These are phyloP conservation scores for Uloborus plumipes DNA, from an alignment of 2,888 invertebrate genomes.

Conservation along the genomic window DNA sequence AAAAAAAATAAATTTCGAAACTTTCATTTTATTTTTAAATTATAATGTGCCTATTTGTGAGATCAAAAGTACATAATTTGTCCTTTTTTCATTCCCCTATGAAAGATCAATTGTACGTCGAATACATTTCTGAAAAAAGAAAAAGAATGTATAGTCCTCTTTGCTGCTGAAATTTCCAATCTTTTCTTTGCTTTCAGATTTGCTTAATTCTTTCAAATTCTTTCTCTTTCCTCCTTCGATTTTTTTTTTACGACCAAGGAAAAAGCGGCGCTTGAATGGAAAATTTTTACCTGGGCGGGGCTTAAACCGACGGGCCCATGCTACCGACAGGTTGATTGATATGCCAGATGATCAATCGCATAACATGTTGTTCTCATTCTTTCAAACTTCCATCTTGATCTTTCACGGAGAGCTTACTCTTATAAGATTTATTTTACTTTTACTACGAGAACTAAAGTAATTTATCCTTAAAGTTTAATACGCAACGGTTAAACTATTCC, in stretches of 20 bases:
- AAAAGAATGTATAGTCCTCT: no score
- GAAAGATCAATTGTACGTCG: no score
- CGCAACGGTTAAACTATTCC: constrained; percentile 41
- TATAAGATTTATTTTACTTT: constrained; percentile 56
- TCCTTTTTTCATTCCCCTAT: no score
- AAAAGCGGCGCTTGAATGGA: constrained; percentile 40
- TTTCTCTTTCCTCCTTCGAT: constrained; percentile 3
- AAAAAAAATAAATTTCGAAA: no score
- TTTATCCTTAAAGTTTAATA: constrained; percentile 54
- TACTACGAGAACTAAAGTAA: constrained; percentile 37
- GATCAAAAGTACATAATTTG: no score
- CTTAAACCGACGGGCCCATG: constrained; percentile 19
- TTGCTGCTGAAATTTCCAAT: constrained; percentile 4
- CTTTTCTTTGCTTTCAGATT: constrained; percentile 43
- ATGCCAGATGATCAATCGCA: constrained; percentile 56
- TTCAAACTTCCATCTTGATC: constrained; percentile 44
- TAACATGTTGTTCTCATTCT: constrained; percentile 61
- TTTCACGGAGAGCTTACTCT: constrained; percentile 49
- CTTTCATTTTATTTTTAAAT: no score
- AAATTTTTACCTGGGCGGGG: constrained; percentile 47
- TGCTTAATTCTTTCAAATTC: constrained; percentile 50
- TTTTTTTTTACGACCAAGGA: constrained; percentile 26
- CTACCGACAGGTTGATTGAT: constrained; percentile 58
- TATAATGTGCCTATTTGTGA: no score
- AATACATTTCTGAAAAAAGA: no score